Evolutionary conservation across 2,113 vertebrate species (phyloP).

Genomic region (Neodon shergylaensis): DNA sequence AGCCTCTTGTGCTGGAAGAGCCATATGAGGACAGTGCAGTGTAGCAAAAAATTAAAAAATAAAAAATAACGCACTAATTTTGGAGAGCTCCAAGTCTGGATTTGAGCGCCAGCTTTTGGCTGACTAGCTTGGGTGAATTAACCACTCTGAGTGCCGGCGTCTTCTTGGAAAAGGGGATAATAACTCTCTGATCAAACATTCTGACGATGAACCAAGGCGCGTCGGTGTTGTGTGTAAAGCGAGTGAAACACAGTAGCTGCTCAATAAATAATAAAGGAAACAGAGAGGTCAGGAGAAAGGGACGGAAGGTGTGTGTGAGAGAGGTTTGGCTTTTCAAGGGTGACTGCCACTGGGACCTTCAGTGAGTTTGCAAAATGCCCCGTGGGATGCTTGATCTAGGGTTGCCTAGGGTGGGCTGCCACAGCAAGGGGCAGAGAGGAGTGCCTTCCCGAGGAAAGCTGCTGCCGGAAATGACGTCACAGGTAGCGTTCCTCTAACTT

Average conservation of each 20-base stretch:
- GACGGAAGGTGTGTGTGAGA: background rate
- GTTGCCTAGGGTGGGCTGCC: background rate
- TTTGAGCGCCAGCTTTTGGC: background rate
- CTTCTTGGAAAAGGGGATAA: slow-evolving; percentile 31
- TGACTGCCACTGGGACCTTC: background rate
- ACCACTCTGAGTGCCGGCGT: background rate
- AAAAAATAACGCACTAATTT: background rate
- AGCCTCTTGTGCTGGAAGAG: background rate
- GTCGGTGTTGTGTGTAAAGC: background rate
- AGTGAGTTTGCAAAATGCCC: background rate
- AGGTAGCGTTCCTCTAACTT: background rate
- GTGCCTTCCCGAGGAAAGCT: background rate
- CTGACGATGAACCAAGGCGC: background rate
- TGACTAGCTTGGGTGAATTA: background rate
- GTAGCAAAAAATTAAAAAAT: background rate
- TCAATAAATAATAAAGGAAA: background rate
- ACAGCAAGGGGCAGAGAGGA: background rate
- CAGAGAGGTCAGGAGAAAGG: background rate
- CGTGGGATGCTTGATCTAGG: background rate
- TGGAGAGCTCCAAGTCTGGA: background rate
- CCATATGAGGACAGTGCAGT: background rate
- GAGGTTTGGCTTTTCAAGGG: background rate
- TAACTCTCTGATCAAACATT: background rate
- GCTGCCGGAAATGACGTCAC: background rate
- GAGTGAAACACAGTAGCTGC: background rate